Percentiles rank a stretch among this genome's conserved stretches.
Conservation (phyloP, 2,888 invertebrate species). For the Mermis nigrescens region DNA sequence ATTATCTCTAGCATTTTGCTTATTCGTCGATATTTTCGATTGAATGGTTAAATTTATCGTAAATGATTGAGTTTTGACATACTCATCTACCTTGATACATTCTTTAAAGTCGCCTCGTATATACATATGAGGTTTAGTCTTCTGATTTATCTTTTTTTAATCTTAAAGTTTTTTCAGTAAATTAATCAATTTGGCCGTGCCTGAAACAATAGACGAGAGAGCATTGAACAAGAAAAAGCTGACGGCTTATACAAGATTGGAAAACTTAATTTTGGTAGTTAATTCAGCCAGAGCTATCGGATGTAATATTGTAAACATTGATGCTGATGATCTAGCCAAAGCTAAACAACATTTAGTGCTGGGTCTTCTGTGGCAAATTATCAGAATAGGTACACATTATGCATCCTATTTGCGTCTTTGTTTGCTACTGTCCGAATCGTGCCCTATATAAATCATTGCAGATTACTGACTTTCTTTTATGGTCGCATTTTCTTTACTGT, state of each 20-base stretch:
- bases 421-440: no score
- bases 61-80: no score
- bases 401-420: no score
- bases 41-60: no score
- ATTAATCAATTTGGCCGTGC: conserved; percentile 94
- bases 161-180: conserved; percentile 55
- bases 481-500: no score
- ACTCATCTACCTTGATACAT: no score
- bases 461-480: no score
- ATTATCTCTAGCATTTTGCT: no score
- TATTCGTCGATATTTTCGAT: no score
- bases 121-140: neutral
- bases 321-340: conserved; percentile 73
- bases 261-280: conserved; percentile 82
- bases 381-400: conserved; percentile 45
- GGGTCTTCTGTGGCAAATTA: conserved; percentile 95
- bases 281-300: conserved; percentile 94
- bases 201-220: conserved; percentile 93
- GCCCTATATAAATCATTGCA: no score
- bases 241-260: conserved; percentile 78
- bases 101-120: neutral
- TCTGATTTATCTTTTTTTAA: neutral
- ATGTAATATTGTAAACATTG: conserved; percentile 35
- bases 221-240: conserved; percentile 89
- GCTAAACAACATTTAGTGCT: conserved; percentile 82